Evolutionary conservation across 2,797 vertebrate genomes (phyloP).

Genomic region (Craterocephalus amniculus): DNA sequence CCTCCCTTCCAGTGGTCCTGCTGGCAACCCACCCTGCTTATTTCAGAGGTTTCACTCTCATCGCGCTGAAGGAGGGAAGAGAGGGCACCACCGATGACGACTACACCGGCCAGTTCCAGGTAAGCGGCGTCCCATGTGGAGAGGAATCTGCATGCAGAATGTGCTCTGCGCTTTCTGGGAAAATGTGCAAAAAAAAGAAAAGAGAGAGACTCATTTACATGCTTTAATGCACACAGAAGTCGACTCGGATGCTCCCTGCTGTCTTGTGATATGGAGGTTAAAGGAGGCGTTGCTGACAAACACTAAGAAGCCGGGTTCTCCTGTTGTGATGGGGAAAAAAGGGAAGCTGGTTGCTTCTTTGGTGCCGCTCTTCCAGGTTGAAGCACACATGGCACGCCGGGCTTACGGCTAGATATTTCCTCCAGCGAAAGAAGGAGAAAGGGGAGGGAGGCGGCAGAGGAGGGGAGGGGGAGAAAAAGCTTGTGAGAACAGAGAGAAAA

Average conservation of each 20-base stretch:
- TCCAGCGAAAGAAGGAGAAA: conserved; percentile 21
- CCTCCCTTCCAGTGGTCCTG: conserved; percentile 85
- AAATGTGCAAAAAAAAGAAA: conserved; percentile 5
- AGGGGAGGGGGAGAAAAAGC: conserved; percentile 5
- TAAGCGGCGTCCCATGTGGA: conserved; percentile 69
- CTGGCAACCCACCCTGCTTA: conserved; percentile 91
- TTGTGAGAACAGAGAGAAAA: conserved; percentile 34
- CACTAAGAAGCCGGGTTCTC: conserved; percentile 20
- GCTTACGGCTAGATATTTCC: conserved; percentile 40
- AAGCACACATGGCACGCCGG: conserved; percentile 29
- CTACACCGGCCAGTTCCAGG: conserved; percentile 94
- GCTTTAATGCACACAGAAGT: conserved; percentile 33
- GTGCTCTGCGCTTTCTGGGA: conserved; percentile 8
- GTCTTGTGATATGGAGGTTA: conserved; percentile 48
- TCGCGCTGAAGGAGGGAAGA: conserved; percentile 92
- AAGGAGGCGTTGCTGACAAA: conserved; percentile 47
- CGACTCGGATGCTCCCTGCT: conserved; percentile 6
- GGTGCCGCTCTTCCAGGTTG: conserved; percentile 18
- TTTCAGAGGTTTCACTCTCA: conserved; percentile 95
- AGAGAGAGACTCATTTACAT: conserved; percentile 40
- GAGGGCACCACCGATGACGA: conserved; percentile 91
- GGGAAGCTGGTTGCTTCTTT: conserved; percentile 14
- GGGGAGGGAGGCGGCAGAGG: conserved; percentile 5
- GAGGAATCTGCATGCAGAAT: conserved; percentile 8
- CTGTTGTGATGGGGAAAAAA: conserved; percentile 31